Evolutionary conservation across 2,113 vertebrate species (phyloP), one percentile per base, ranked within the genome.

Genomic region (Tiliqua scincoides): DNA sequence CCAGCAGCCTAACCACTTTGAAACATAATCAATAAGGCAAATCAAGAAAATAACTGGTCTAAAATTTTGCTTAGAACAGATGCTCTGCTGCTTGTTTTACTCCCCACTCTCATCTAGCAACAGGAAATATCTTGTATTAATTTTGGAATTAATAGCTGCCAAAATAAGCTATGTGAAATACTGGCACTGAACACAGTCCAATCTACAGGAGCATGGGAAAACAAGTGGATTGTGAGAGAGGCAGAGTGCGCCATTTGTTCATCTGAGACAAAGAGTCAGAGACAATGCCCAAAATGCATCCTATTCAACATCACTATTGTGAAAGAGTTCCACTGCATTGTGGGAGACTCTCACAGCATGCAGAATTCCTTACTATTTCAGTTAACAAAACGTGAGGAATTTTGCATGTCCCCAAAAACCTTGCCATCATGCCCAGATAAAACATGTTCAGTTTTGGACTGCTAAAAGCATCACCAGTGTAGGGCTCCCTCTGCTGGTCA

Each of bases 401-500:
- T 73, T 37, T 81, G 61, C 90, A 93, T 91, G 91, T 90, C 94
- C n/a, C 90, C 91, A 80, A 87, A 93, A 93, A 94, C 93, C 93
- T 94, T 89, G 92, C 91, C 91, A 76, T 82, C 80, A 71, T 70
- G 91, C 89, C 10, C 83, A 77, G 20, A 3, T 37, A 73, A 84
- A 93, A 88, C 91, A 90, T 91, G 93, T 93, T 92, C 90, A 87
- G 0, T 86, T 79, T 75, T 10, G 52, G 86, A 82, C 86, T 82
- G 67, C 59, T 86, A 35, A 52, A 87, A 54, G 88, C 62, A 91
- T 52, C 0, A 83, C 9, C 82, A 91, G 89, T 57, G 63, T 71
- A 93, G 89, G 72, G 78, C 89, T 61, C 83, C 87, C 95, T 94
- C 96, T 97, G 88, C 94, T 95, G 96, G 94, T 57, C 73, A 91